phyloP scores from a whole-genome alignment of 1,140 invertebrate genomes.

The Pemphigus obesinymphae region DNA sequence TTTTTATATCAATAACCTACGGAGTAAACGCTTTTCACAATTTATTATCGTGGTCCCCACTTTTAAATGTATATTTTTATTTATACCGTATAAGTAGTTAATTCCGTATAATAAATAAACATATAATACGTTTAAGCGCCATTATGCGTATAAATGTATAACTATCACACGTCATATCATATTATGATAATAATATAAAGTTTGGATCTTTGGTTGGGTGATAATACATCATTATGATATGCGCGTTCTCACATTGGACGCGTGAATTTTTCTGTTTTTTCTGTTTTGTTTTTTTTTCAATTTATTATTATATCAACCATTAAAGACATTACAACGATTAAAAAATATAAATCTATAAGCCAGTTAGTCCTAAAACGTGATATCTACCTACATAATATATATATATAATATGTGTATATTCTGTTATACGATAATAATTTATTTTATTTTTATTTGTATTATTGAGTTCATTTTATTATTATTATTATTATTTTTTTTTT shows the following conservation, averaged over 20 bases:
- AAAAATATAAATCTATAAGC: neutral
- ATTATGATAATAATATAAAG: neutral
- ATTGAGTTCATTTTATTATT: too few species aligned
- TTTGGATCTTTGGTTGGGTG: neutral
- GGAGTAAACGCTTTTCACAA: neutral
- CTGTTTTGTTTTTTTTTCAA: too few species aligned
- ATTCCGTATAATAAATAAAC: conserved; percentile 22
- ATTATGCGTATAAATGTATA: neutral
- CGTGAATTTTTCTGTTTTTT: neutral
- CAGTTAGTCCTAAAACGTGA: neutral
- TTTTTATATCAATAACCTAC: neutral
- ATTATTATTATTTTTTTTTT: too few species aligned
- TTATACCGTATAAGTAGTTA: conserved; percentile 22
- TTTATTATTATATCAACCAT: too few species aligned
- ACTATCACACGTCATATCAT: neutral
- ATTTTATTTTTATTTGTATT: too few species aligned
- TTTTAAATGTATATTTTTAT: conserved; percentile 24
- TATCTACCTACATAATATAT: neutral
- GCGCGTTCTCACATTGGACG: neutral
- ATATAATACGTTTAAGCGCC: neutral
- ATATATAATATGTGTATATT: neutral
- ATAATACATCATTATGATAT: neutral
- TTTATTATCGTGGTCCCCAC: neutral
- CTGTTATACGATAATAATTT: too few species aligned
- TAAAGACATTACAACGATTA: too few species aligned